Conservation (phyloP, 37 sponge, comb jelly and placozoan species). For the Axinella damicornis region DNA sequence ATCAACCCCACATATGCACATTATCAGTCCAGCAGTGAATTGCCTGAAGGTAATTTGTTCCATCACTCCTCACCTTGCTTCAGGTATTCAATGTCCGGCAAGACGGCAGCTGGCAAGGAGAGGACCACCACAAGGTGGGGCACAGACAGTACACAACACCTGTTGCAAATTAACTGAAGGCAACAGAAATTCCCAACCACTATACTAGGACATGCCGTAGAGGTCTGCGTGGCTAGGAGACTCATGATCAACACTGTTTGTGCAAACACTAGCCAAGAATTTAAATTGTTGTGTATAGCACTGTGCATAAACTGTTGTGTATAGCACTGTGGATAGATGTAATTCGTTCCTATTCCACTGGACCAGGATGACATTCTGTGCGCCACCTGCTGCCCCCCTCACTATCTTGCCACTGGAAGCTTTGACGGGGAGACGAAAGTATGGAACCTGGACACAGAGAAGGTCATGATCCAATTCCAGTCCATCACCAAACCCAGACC, state of each 20-base stretch:
- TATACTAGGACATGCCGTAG: no score
- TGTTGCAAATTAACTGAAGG: no score
- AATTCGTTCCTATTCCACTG: neutral
- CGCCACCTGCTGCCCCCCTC: conserved; percentile 77
- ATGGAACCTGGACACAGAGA: conserved; percentile 94
- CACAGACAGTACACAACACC: no score
- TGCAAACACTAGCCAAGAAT: no score
- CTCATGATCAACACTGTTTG: no score
- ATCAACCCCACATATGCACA: no score
- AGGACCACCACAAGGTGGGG: conserved; percentile 33
- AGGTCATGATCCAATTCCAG: conserved; percentile 64
- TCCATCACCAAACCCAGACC: conserved; percentile 28
- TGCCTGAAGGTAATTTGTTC: neutral
- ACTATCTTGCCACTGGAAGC: conserved; percentile 95
- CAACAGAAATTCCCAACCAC: no score
- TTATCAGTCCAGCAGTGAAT: no score
- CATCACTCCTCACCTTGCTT: neutral
- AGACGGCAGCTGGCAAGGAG: conserved; percentile 55
- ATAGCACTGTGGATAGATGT: no score
- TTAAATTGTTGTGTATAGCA: no score
- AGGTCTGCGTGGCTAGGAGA: no score
- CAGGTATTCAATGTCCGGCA: conserved; percentile 63
- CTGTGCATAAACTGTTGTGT: no score
- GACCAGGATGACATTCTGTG: conserved; percentile 92
- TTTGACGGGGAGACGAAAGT: conserved; percentile 94